Evolutionary conservation across 2,888 invertebrate genomes (phyloP), one percentile per base, ranked within the genome.

Genomic region (Parasteatoda lunata): DNA sequence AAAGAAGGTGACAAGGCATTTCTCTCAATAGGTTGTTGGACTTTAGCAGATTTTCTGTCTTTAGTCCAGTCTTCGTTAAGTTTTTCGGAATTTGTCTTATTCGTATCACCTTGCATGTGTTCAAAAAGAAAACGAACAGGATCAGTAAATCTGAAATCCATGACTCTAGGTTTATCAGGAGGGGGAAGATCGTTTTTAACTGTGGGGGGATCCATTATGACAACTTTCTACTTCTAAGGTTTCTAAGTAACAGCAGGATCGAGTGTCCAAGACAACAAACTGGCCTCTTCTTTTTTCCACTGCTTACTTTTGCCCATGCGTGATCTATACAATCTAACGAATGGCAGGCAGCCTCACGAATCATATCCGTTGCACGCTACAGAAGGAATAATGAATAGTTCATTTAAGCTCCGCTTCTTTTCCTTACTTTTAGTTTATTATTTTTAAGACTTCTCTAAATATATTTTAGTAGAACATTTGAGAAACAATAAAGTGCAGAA

Each of bases 351-450:
- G 15, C 47, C 84, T 85, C 85, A 86, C 80, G 80, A 80, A 80
- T 51, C 80, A 72, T 73, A 86, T 86, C 85, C 85, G 85, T 69
- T 77, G 85, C 85, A 86, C 85, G 85, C 85, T 68, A 86, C 80
- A 86, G 69, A 80, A 76, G 76, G 66, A 80, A 76, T 80, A 86
- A 86, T 86, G 85, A 86, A 86, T 86, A 86, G 85, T 76, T 78
- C 78, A 69, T 73, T 84, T 84, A 68, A 70, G 70, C 68, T 66
- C 54, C 82, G 73, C 73, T 66, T 52, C 73, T 80, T 73, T 49
- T 45, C n/a, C 68, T 30, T 47, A 15, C 59, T 80, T 83, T 71
- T 65, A 71, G 54, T 52, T 75, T 83, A 76, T n/a, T 78, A 49
- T 76, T 84, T 79, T 79, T 72, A 47, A 73, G 8, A 73, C 51